Evolutionary conservation across 1,140 invertebrate species (phyloP).

Genomic region (Acromyrmex heyeri): DNA sequence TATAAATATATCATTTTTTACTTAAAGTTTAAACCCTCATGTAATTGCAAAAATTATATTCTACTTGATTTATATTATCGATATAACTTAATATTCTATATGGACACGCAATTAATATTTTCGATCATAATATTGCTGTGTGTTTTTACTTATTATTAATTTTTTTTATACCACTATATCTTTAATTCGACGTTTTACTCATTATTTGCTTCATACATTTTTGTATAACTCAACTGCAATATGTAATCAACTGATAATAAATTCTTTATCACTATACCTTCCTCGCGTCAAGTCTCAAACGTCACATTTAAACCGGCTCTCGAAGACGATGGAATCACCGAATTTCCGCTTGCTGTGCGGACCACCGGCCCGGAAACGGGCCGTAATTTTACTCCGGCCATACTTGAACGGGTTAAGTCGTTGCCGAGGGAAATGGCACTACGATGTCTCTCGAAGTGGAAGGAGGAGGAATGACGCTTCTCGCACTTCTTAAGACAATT

Average conservation of each 20-base stretch:
- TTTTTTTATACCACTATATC: not conserved
- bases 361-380: conserved; percentile 58
- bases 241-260: not conserved
- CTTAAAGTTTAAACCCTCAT: not conserved
- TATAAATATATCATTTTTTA: not conserved
- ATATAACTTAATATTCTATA: not conserved
- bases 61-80: not conserved
- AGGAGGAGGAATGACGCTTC: conserved; percentile 4
- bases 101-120: not conserved
- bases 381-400: conserved; percentile 63
- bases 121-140: not conserved
- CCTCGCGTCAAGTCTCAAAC: not conserved
- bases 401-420: conserved; percentile 65
- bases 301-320: not conserved
- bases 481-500: conserved; percentile 49
- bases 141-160: not conserved
- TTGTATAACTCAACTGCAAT: not conserved
- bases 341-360: conserved; percentile 46
- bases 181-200: not conserved
- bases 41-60: not conserved
- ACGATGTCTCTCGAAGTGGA: conserved; percentile 15
- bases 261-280: not conserved
- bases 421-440: conserved; percentile 39
- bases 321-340: conserved; percentile 11
- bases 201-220: not conserved